These are phyloP conservation scores for Acrobasis repandana DNA, from an alignment of 2,888 invertebrate species.

Conservation along the genomic window DNA sequence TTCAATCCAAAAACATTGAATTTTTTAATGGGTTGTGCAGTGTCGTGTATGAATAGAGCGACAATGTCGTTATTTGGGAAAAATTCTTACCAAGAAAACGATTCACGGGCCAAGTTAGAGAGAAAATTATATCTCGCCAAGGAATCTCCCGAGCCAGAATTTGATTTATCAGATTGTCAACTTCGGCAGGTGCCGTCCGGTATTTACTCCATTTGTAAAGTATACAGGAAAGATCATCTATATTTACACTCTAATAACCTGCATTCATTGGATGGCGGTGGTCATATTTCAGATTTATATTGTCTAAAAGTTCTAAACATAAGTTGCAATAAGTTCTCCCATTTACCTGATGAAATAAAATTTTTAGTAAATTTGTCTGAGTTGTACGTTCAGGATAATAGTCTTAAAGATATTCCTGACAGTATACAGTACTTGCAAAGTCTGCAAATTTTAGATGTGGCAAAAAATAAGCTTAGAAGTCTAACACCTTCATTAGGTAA, in stretches of 20 bases:
- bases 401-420: constrained; percentile 86
- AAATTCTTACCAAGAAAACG: constrained; percentile 50
- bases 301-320: constrained; percentile 86
- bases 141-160: constrained; percentile 91
- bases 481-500: constrained; percentile 85
- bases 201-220: constrained; percentile 90
- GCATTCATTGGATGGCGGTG: constrained; percentile 86
- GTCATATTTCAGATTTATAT: constrained; percentile 87
- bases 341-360: constrained; percentile 85
- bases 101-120: constrained; percentile 61
- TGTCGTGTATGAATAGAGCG: constrained; percentile 64
- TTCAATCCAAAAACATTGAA: constrained; percentile 36
- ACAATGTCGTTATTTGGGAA: constrained; percentile 74
- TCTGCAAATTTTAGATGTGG: constrained; percentile 87
- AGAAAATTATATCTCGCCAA: constrained; percentile 77
- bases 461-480: constrained; percentile 86
- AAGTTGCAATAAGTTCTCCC: constrained; percentile 85
- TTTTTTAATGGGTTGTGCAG: constrained; percentile 74
- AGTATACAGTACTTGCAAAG: constrained; percentile 84
- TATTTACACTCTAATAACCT: constrained; percentile 87
- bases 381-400: constrained; percentile 88
- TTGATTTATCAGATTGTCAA: constrained; percentile 91
- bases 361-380: constrained; percentile 87
- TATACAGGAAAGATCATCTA: constrained; percentile 89
- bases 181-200: constrained; percentile 88